Base-by-base conservation (phyloP, 2,113 vertebrate genomes). In the Salvelinus namaycush region DNA sequence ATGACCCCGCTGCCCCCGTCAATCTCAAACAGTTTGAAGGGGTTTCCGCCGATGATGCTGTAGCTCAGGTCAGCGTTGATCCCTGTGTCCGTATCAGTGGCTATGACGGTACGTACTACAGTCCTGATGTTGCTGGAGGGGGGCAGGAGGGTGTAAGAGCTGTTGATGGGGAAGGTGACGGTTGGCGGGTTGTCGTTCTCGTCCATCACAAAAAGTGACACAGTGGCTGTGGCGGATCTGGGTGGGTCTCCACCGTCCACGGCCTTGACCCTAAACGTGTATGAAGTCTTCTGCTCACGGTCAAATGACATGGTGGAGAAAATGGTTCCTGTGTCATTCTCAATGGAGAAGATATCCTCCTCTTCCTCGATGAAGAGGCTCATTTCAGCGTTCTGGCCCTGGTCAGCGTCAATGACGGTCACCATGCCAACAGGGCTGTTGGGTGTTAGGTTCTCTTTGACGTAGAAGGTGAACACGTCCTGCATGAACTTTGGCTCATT, bases 361-460 rank as follows among this genome's bases (percentile, higher is more conserved):
- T 95, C 95, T 72, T 96, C 95, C 79, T 96, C 95, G n/a, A 97
- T 93, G 60, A 93, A 96, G 13, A 99, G 95, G 70, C 96, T 96
- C 92, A 99, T 97, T 72, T 98, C 95, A 0, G 97, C 97, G 0
- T 99, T 99, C 84, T 93, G 94, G 64, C 96, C 97, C 85, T 97
- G 95, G 89, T 99, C 97, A 0, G 96, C 94, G 72, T 99, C 98
- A 87, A 98, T 97, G 72, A 99, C 98, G 0, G 98, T 99, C 76
- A 99, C 97, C 97, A 99, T 99, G 62, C 97, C 97, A 44, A 99
- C 97, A 0, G 98, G 97, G 86, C 98, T 99, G 92, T 98, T 98
- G 73, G 97, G 97, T 83, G 97, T 97, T 39, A 98, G 90, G 91
- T 99, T 99, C 82, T 99, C 98, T 81, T 98, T 97, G 78, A 99